Evolutionary conservation across 1,140 invertebrate species (phyloP).

Genomic region (Coelopa frigida): DNA sequence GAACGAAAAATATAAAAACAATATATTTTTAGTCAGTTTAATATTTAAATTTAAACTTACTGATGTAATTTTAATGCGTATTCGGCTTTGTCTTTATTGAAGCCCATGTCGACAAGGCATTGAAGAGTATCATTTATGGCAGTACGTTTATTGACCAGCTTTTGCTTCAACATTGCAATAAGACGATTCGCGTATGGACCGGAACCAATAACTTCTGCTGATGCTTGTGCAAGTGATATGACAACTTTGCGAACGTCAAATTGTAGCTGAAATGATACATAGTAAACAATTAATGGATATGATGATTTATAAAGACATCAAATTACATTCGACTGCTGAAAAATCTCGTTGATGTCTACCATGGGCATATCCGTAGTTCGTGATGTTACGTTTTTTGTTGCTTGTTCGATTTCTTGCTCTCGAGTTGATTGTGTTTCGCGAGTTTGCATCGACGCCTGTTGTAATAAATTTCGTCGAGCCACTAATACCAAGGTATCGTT

Average conservation of each 20-base stretch:
- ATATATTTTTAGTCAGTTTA: neutral
- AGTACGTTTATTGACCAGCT: conserved; percentile 34
- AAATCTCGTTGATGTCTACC: conserved; percentile 42
- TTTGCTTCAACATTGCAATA: conserved; percentile 41
- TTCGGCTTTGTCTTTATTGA: conserved; percentile 27
- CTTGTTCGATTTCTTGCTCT: conserved; percentile 29
- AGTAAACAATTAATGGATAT: neutral
- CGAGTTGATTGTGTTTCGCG: conserved; percentile 31
- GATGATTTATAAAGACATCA: neutral
- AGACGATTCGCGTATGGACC: conserved; percentile 38
- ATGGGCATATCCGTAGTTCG: conserved; percentile 21
- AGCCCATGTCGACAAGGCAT: conserved; percentile 43
- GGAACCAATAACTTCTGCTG: conserved; percentile 35
- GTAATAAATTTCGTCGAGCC: conserved; percentile 23
- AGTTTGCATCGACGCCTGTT: conserved; percentile 18
- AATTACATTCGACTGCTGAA: conserved; percentile 42
- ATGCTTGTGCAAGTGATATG: conserved; percentile 39
- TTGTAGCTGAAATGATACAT: conserved; percentile 25
- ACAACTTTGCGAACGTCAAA: conserved; percentile 43
- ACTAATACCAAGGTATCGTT: conserved; percentile 35
- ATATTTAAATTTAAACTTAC: conserved; percentile 10
- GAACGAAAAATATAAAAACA: neutral
- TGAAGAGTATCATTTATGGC: conserved; percentile 37
- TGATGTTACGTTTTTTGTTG: conserved; percentile 24
- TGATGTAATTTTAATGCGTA: conserved; percentile 29